phyloP scores from a whole-genome alignment of 1,140 invertebrate genomes.

The Drosophila orena region DNA sequence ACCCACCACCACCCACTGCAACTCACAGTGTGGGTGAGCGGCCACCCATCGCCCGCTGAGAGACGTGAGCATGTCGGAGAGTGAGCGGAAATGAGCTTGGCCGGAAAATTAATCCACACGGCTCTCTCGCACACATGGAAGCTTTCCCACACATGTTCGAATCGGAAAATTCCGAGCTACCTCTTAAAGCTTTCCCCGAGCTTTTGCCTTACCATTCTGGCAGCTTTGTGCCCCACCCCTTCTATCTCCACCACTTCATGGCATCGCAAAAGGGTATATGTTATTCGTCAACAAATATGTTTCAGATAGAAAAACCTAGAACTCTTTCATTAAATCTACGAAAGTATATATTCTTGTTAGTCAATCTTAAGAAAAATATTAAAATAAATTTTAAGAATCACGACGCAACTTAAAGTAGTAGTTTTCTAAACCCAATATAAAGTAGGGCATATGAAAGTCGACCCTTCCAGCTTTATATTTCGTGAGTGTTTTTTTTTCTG shows the following conservation, averaged over 20 bases:
- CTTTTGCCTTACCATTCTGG: slow-evolving; percentile 48
- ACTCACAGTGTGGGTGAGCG: background rate
- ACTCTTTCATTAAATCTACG: too few relatives aligned
- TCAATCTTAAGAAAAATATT: too few relatives aligned
- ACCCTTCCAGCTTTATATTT: background rate
- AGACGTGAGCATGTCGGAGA: slow-evolving; percentile 45
- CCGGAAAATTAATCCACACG: slow-evolving; percentile 55
- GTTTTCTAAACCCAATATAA: too few relatives aligned
- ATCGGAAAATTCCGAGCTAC: slow-evolving; percentile 16
- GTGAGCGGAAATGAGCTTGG: slow-evolving; percentile 72
- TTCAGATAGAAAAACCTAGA: too few relatives aligned
- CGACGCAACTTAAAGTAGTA: too few relatives aligned
- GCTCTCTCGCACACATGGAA: slow-evolving; percentile 34
- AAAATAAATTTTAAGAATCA: too few relatives aligned
- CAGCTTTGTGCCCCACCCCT: slow-evolving; percentile 31
- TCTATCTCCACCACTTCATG: background rate
- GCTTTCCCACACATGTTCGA: slow-evolving; percentile 57
- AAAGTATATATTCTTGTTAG: too few relatives aligned
- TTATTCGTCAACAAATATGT: too few relatives aligned
- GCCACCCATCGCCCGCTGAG: slow-evolving; percentile 12
- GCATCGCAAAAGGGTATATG: too few relatives aligned
- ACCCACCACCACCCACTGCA: slow-evolving; percentile 22
- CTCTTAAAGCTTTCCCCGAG: slow-evolving; percentile 50
- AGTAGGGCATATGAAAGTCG: too few relatives aligned
- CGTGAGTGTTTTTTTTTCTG: background rate